These are phyloP conservation scores for Eriosoma lanigerum DNA, from an alignment of 1,140 invertebrate species.

Conservation along the genomic window DNA sequence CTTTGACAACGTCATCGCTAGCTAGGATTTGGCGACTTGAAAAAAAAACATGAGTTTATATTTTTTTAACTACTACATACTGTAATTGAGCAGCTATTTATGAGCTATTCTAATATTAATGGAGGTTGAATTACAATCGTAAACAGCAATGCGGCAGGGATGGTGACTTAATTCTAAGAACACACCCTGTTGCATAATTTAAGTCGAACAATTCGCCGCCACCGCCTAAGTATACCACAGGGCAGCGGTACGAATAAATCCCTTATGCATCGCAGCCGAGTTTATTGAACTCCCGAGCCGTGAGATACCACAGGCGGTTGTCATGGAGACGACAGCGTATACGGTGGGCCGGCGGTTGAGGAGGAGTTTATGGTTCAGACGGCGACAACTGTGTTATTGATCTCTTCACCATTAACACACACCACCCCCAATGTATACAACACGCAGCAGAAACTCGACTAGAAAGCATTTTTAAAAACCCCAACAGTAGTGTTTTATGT, in stretches of 20 bases:
- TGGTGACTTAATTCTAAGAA: neutral
- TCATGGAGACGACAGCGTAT: neutral
- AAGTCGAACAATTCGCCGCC: neutral
- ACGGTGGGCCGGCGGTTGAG: conserved; percentile 1
- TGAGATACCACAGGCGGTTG: conserved; percentile 41
- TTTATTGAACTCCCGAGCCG: conserved; percentile 42
- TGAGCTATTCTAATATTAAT: no score
- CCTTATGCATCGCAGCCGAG: neutral
- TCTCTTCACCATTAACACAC: conserved; percentile 47
- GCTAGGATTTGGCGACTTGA: no score
- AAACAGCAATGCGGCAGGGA: neutral
- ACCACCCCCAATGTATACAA: neutral
- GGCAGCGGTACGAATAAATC: conserved; percentile 4
- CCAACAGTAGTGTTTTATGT: neutral
- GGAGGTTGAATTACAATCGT: no score
- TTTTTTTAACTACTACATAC: no score
- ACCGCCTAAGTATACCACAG: neutral
- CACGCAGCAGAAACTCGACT: conserved; percentile 7
- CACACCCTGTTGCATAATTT: conserved; percentile 38
- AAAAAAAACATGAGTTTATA: no score
- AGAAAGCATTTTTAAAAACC: conserved; percentile 31
- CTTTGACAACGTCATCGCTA: no score
- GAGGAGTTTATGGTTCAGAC: conserved; percentile 49
- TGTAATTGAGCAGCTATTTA: no score
- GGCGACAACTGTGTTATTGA: conserved; percentile 51